Evolutionary conservation across 2,797 vertebrate species (phyloP).

Genomic region (Masticophis lateralis): DNA sequence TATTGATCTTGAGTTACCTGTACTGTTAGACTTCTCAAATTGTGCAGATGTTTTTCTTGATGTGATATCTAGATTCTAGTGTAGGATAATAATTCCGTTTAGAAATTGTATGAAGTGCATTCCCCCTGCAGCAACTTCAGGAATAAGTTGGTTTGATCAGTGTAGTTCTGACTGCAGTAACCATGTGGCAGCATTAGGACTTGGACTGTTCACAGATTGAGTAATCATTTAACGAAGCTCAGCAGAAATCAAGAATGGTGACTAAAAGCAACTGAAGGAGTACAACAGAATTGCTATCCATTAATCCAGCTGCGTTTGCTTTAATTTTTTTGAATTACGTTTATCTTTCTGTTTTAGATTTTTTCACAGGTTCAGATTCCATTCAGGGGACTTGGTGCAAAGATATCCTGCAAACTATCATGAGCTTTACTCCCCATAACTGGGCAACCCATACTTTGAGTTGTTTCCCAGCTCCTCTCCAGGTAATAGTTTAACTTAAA

Average conservation of each 20-base stretch:
- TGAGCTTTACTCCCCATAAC: slow-evolving; percentile 97
- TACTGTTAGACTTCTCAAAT: neutral
- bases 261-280: slow-evolving; percentile 1
- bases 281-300: neutral
- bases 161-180: neutral
- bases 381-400: slow-evolving; percentile 99
- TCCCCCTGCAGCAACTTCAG: neutral
- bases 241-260: neutral
- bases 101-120: neutral
- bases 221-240: rapidly evolving
- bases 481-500: slow-evolving; percentile 75
- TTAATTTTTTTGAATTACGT: neutral
- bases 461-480: slow-evolving; percentile 95
- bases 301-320: neutral
- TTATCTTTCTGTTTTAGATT: slow-evolving; percentile 76
- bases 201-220: neutral
- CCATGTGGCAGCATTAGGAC: neutral
- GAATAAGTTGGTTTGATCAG: neutral
- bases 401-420: slow-evolving; percentile 98
- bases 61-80: neutral
- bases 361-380: slow-evolving; percentile 97
- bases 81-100: neutral
- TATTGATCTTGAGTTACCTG: neutral
- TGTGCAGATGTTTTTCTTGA: neutral
- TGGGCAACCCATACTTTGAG: slow-evolving; percentile 98